Conservation (phyloP, 2,888 invertebrate genomes). For the Ormyrus thymus region DNA sequence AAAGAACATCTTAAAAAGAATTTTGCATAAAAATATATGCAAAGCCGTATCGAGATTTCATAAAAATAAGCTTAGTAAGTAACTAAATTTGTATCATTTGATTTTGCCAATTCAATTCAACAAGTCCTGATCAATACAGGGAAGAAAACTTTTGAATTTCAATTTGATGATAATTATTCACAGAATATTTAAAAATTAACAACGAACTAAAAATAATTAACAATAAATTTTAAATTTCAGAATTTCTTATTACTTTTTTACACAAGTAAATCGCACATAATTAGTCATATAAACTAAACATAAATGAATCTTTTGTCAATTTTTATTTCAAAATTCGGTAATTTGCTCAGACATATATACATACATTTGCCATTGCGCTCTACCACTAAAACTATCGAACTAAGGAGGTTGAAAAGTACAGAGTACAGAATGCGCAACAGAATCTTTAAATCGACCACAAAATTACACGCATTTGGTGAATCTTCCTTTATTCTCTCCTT, state of each 20-base stretch:
- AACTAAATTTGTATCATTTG: too few species aligned
- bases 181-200: slow-evolving; percentile 19
- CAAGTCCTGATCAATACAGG: too few species aligned
- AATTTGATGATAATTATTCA: slow-evolving; percentile 9
- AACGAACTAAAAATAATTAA: not conserved
- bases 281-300: too few species aligned
- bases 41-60: too few species aligned
- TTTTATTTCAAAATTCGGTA: not conserved
- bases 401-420: slow-evolving; percentile 11
- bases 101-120: too few species aligned
- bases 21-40: too few species aligned
- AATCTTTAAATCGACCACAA: slow-evolving; percentile 31
- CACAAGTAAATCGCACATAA: too few species aligned
- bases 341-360: slow-evolving; percentile 8
- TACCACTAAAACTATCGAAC: slow-evolving; percentile 24
- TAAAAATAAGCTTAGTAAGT: too few species aligned
- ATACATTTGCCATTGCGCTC: slow-evolving; percentile 9
- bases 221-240: too few species aligned
- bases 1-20: not conserved
- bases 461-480: slow-evolving; percentile 41
- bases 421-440: slow-evolving; percentile 21
- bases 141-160: not conserved
- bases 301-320: not conserved
- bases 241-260: too few species aligned
- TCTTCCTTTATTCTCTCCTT: slow-evolving; percentile 4